A percentile compares a stretch with the other conserved stretches of the same genome.
phyloP scores from a whole-genome alignment of 2,888 invertebrate genomes.

The Bellardia pandia region DNA sequence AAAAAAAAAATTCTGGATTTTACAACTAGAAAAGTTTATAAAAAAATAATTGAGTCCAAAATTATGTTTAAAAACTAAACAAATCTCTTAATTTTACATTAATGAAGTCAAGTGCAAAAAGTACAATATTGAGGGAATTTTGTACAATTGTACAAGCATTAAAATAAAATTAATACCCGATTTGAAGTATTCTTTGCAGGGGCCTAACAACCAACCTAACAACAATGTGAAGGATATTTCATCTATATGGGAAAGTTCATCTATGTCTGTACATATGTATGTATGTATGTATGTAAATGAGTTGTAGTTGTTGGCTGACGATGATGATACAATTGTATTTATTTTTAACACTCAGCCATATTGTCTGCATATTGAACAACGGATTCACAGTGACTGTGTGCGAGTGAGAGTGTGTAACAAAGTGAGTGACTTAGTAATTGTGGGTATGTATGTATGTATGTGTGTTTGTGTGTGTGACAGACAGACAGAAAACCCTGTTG shows the following conservation, averaged over 20 bases:
- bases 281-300: neutral
- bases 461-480: neutral
- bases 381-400: neutral
- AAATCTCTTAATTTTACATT: no score
- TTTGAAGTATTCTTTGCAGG: neutral
- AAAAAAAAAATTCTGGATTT: no score
- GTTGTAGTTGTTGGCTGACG: conserved; percentile 1
- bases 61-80: no score
- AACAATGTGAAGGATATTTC: conserved; percentile 38
- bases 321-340: conserved; percentile 55
- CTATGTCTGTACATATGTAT: neutral
- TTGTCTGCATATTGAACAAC: conserved; percentile 61
- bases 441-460: neutral
- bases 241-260: neutral
- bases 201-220: conserved; percentile 28
- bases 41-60: no score
- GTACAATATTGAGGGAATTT: no score
- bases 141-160: neutral
- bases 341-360: conserved; percentile 69
- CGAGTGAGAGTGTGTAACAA: neutral
- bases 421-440: conserved; percentile 11
- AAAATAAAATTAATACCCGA: neutral
- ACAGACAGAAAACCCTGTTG: conserved; percentile 63
- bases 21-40: no score
- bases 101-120: no score